Evolutionary conservation across 1,140 invertebrate species (phyloP), one percentile per base, ranked within the genome.

Genomic region (Bombus balteatus): DNA sequence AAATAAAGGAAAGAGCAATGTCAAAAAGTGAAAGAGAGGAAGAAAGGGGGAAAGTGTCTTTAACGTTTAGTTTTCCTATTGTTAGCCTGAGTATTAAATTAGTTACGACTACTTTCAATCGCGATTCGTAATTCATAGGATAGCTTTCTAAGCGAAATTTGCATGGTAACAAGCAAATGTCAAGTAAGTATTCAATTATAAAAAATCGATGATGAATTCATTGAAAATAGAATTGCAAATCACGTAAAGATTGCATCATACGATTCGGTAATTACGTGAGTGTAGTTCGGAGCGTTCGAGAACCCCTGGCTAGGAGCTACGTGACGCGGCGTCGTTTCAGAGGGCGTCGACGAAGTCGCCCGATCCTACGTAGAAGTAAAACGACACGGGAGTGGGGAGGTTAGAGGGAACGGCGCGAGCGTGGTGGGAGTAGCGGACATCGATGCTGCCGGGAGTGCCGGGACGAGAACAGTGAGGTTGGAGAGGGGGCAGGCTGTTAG

Each of bases 331-430:
- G 73, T 43, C 28, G 57, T 87, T 86, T 84, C 83, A 85, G 88
- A 88, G 91, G 91, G 91, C 92, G 91, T 92, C 85, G 88, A 80
- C 92, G 76, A 87, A 87, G 90, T 89, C 86, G 86, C 65, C 82
- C 78, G 90, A 91, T 90, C 66, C 81, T 79, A 82, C 73, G 81
- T 83, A 75, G 75, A 72, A 76, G 68, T 47, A 22, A 25, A 77
- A 81, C 3, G 53, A 53, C 39, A 34, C 25, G 62, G 43, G 28
- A 76, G 73, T 28, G 18, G 76, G 77, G 59, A 82, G n/a, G 62
- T 6, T n/a, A 18, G n/a, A 8, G n/a, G n/a, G 62, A 32, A n/a
- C 4, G 13, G n/a, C 13, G 5, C n/a, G 5, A 65, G 13, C 65
- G 39, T 34, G 80, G 73, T 32, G 25, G 77, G 82, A 37, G 78